A percentile compares a stretch with the other conserved stretches of the same genome.
phyloP scores from a whole-genome alignment of 2,797 vertebrate species.

The Tadarida brasiliensis region DNA sequence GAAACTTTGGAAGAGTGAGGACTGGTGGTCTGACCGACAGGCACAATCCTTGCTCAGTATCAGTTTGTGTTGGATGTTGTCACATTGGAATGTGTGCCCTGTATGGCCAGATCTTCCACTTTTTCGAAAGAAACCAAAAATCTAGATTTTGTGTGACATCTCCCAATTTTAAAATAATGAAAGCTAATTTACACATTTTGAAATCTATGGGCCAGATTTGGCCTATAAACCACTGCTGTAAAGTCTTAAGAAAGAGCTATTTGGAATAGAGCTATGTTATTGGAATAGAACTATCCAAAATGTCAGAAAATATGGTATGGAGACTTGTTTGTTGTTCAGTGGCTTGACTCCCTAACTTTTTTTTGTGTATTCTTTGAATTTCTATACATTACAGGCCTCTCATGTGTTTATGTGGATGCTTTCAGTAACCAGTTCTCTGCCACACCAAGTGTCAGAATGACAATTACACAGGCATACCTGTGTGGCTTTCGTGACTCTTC shows the following conservation, averaged over 20 bases:
- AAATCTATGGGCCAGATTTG: background rate
- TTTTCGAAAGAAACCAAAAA: constrained; percentile 4
- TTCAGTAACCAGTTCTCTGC: constrained; percentile 2
- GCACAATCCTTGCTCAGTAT: background rate
- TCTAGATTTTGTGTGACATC: background rate
- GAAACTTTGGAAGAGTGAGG: background rate
- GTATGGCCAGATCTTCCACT: background rate
- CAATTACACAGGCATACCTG: constrained; percentile 45
- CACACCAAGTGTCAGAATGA: constrained; percentile 1
- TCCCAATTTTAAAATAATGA: constrained; percentile 44
- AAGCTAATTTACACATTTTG: constrained; percentile 17
- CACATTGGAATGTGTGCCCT: background rate
- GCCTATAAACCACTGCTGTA: background rate
- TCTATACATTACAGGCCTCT: background rate
- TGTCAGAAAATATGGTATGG: constrained; percentile 1
- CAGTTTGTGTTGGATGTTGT: background rate
- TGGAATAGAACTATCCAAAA: background rate
- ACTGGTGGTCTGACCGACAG: background rate
- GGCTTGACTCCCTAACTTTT: background rate
- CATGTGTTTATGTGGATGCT: background rate
- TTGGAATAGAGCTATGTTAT: background rate
- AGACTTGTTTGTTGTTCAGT: background rate
- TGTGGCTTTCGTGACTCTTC: background rate
- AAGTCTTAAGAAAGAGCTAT: background rate
- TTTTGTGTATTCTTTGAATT: background rate